These are phyloP conservation scores for Pseudopleuronectes americanus DNA, from an alignment of 2,797 vertebrate species.

Conservation along the genomic window DNA sequence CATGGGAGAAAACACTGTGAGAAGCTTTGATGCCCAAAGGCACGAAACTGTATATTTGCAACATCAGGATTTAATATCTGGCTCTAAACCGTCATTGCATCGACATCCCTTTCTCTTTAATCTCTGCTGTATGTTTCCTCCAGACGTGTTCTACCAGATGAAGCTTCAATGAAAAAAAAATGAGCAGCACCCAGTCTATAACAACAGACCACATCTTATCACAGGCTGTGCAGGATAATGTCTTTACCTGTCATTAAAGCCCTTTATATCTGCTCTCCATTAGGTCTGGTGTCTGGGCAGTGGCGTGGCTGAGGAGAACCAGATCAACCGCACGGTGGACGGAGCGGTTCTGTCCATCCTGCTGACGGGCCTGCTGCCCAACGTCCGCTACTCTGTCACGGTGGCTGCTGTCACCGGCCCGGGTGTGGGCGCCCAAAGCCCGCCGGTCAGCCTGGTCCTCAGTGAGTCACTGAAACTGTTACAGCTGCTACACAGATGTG, in stretches of 20 bases:
- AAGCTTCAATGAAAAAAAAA: conserved; percentile 3
- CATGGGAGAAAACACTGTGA: background rate
- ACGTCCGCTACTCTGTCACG: conserved; percentile 85
- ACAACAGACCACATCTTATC: conserved; percentile 16
- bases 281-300: conserved; percentile 94
- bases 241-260: conserved; percentile 6
- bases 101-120: conserved; percentile 28
- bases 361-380: conserved; percentile 86
- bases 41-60: background rate
- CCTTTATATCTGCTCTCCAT: background rate
- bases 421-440: conserved; percentile 88
- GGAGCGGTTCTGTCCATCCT: conserved; percentile 86
- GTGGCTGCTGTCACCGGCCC: conserved; percentile 91
- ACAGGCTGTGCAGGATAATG: background rate
- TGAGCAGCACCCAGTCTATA: background rate
- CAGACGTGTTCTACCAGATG: conserved; percentile 11
- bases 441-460: conserved; percentile 86
- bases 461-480: conserved; percentile 85
- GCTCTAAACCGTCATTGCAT: conserved; percentile 14
- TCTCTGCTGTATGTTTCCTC: conserved; percentile 25
- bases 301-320: conserved; percentile 79
- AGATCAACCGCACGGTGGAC: conserved; percentile 91
- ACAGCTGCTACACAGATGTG: conserved; percentile 29
- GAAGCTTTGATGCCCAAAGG: background rate
- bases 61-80: conserved; percentile 22